phyloP scores from a whole-genome alignment of 2,113 vertebrate genomes.

The Acrocephalus kingi region DNA sequence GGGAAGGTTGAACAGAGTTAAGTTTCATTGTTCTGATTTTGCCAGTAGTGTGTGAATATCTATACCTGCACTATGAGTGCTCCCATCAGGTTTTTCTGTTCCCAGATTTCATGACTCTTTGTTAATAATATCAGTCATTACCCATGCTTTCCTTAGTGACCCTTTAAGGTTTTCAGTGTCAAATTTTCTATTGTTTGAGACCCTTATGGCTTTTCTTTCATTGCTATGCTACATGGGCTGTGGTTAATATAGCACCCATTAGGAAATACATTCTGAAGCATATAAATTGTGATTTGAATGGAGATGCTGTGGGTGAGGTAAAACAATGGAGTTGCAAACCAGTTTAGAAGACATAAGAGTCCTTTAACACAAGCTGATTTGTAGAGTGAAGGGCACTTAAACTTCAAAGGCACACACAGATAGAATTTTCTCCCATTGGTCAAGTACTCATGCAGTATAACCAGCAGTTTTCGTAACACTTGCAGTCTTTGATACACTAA shows the following conservation, averaged over 20 bases:
- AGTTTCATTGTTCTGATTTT: not conserved
- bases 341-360: not conserved
- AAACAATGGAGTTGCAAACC: not conserved
- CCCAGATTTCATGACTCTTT: not conserved
- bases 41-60: not conserved
- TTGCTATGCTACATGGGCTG: not conserved
- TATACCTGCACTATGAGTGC: not conserved
- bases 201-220: not conserved
- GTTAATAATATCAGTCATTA: not conserved
- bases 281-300: not conserved
- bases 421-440: not conserved
- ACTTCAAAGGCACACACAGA: not conserved
- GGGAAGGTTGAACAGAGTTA: not conserved
- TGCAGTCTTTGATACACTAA: not conserved
- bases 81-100: rapidly evolving
- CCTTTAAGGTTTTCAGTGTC: not conserved
- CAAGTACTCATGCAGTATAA: not conserved
- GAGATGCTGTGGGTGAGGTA: not conserved
- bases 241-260: not conserved
- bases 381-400: not conserved
- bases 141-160: not conserved
- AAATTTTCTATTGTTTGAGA: not conserved
- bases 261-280: constrained; percentile 4
- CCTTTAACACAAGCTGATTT: not conserved
- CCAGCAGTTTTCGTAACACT: not conserved